These are phyloP conservation scores for Malurus elegans DNA, from an alignment of 2,113 vertebrate species.

Conservation along the genomic window DNA sequence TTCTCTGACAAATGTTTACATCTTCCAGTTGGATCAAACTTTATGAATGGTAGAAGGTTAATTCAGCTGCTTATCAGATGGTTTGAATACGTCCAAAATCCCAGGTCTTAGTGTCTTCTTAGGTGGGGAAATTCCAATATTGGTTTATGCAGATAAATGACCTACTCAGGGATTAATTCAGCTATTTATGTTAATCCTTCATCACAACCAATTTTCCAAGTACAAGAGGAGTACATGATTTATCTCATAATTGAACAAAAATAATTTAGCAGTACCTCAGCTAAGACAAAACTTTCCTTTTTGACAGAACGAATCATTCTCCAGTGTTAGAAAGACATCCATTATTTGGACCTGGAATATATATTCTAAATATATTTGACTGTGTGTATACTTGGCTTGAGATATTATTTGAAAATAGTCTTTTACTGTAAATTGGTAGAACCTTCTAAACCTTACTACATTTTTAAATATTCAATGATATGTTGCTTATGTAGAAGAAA, in stretches of 20 bases:
- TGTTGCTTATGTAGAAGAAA: background rate
- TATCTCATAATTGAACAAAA: background rate
- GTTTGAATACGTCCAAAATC: background rate
- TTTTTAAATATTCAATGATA: background rate
- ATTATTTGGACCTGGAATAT: background rate
- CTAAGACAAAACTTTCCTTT: background rate
- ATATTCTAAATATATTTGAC: background rate
- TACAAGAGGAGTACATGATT: background rate
- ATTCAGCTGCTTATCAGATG: background rate
- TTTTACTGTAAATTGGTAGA: background rate
- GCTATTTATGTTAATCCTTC: background rate
- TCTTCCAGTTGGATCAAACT: background rate
- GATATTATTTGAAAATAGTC: background rate
- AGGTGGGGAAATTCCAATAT: background rate
- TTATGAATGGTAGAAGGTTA: background rate
- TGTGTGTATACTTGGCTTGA: background rate
- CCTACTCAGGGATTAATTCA: background rate
- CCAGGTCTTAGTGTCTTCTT: background rate
- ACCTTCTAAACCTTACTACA: background rate
- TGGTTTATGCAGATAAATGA: background rate
- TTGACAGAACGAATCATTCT: background rate
- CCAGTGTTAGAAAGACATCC: background rate
- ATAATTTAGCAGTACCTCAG: background rate
- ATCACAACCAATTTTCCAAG: background rate
- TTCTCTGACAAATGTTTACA: background rate